These are phyloP conservation scores for Prunella strophiata DNA, from an alignment of 2,797 vertebrate genomes.

Conservation along the genomic window DNA sequence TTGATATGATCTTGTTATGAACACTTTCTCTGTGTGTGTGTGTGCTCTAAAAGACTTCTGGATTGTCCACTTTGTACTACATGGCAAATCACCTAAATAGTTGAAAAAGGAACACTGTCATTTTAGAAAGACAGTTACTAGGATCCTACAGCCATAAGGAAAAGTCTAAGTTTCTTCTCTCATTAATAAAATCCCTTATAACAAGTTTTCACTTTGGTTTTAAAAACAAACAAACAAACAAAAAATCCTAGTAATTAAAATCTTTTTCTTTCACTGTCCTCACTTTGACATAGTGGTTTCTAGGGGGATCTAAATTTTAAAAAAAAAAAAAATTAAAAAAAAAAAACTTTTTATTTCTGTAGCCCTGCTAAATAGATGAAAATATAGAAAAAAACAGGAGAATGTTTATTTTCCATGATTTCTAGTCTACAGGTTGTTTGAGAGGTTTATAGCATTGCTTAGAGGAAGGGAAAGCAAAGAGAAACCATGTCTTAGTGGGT, in stretches of 20 bases:
- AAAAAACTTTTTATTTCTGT: neutral
- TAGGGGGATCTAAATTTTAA: neutral
- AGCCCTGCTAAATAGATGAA: neutral
- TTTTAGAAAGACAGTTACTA: neutral
- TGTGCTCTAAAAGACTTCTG: neutral
- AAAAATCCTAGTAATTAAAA: neutral
- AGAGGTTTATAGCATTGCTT: neutral
- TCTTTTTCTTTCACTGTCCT: neutral
- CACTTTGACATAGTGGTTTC: neutral
- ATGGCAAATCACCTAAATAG: neutral
- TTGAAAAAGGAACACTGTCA: neutral
- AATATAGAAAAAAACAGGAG: neutral
- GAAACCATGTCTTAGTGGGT: neutral
- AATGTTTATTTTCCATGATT: neutral
- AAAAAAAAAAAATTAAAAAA: neutral
- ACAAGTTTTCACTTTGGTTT: neutral
- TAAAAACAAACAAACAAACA: neutral
- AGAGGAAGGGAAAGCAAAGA: neutral
- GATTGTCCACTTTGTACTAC: neutral
- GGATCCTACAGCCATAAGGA: neutral
- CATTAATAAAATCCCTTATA: neutral
- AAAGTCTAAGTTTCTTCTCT: neutral
- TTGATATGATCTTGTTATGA: neutral
- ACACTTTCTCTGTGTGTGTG: neutral
- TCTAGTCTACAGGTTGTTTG: neutral